A percentile compares a stretch with the other conserved stretches of the same genome.
These are phyloP conservation scores for Chelonus formosanus DNA, from an alignment of 2,888 invertebrate genomes.

Conservation along the genomic window DNA sequence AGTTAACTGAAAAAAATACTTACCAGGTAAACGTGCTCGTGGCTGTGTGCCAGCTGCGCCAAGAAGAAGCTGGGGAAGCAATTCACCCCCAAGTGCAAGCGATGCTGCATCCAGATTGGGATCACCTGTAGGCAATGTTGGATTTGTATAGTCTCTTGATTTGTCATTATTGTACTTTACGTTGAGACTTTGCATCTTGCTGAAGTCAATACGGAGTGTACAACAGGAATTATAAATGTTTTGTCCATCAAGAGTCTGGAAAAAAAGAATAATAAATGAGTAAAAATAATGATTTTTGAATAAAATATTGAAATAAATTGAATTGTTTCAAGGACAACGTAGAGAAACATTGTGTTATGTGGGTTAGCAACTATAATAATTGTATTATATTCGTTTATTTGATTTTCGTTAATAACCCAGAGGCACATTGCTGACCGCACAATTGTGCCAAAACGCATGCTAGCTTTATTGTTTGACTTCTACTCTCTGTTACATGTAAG, in stretches of 20 bases:
- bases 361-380: conserved; percentile 6
- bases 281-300: too few species aligned
- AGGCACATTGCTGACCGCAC: conserved; percentile 37
- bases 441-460: conserved; percentile 25
- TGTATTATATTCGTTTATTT: conserved; percentile 43
- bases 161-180: conserved; percentile 99
- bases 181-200: conserved; percentile 96
- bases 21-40: conserved; percentile 62
- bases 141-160: conserved; percentile 98
- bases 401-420: conserved; percentile 56
- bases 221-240: conserved; percentile 99
- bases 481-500: conserved; percentile 46
- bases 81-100: conserved; percentile 74
- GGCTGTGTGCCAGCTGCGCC: conserved; percentile 66
- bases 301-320: background rate
- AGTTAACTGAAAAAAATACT: conserved; percentile 42
- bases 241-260: conserved; percentile 96
- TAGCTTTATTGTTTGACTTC: conserved; percentile 46
- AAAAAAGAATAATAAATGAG: too few species aligned
- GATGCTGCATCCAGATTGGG: conserved; percentile 72
- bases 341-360: conserved; percentile 5
- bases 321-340: conserved; percentile 15
- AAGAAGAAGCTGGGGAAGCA: conserved; percentile 68
- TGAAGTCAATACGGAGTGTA: conserved; percentile 98
- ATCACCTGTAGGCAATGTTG: conserved; percentile 95